Evolutionary conservation across 2,113 vertebrate species (phyloP), one percentile per base, ranked within the genome.

Genomic region (Geothlypis trichas): DNA sequence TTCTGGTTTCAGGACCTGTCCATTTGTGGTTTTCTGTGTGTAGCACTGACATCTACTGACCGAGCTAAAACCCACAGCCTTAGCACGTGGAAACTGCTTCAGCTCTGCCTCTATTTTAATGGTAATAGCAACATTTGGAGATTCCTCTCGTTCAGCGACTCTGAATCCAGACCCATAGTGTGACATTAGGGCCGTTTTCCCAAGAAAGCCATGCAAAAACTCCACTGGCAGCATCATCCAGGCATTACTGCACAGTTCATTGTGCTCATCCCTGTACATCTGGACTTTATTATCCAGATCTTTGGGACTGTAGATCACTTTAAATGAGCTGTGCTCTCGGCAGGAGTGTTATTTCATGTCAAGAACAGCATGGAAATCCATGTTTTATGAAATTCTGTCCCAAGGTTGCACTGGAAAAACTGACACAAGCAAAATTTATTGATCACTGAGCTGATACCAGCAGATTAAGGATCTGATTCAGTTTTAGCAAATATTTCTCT

Each of bases 11-110:
- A 41, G 17, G 30, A 8, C 42, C 9, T 30, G 33, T 8, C 49
- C 15, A 0, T 23, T 33, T 30, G 20, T 24, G 47, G 6, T 35
- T 30, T 44, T 67, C 42, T 1, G 0, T 28, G 54, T 41, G 5
- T 47, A 9, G 18, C 68, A 66, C 81, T 87, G 92, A 89, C 94
- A 93, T 52, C 94, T 94, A 33, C 77, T 31, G 95, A 65, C 81
- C n/a, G 33, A 83, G 6, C 14, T 27, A 22, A 79, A 93, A 87
- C 47, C 0, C 31, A 69, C 81, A 69, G 30, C 58, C 39, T 55
- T 21, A 23, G 11, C 33, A 19, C 11, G 7, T 4, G 30, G 49
- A 15, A 44, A 13, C 39, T 20, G 24, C 2, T 68, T 72, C 39
- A 37, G 10, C 13, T 61, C n/a, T 26, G 33, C 21, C 7, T 18